phyloP scores from a whole-genome alignment of 1,140 invertebrate genomes.

The Heliconius congener region DNA sequence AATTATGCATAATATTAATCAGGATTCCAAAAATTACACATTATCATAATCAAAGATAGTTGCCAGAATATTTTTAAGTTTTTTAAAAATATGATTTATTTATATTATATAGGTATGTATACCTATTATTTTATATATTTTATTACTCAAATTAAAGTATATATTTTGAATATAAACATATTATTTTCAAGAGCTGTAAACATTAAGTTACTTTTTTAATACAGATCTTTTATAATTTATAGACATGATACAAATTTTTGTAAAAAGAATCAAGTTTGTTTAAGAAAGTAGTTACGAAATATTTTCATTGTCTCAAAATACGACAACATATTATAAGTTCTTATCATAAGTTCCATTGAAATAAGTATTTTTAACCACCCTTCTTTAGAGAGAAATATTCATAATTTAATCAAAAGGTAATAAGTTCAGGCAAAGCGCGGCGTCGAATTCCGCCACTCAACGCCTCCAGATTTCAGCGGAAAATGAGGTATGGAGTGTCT shows the following conservation, averaged over 20 bases:
- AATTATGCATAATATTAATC: neutral
- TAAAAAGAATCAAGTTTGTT: neutral
- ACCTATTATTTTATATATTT: neutral
- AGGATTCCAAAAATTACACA: neutral
- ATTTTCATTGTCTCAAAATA: neutral
- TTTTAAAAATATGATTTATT: neutral
- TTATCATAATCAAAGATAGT: neutral
- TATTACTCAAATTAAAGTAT: neutral
- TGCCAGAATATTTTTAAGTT: neutral
- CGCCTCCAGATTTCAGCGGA: too few species aligned
- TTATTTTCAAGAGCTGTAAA: neutral
- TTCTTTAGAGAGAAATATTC: neutral
- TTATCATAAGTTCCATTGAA: neutral
- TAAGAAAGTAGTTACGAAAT: neutral
- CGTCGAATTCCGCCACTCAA: too few species aligned
- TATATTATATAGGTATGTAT: neutral
- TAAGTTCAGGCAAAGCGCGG: too few species aligned
- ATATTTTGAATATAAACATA: neutral
- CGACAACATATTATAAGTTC: neutral
- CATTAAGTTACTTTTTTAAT: neutral
- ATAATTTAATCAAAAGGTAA: neutral
- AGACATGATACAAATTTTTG: neutral
- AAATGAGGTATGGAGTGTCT: too few species aligned
- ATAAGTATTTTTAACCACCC: neutral
- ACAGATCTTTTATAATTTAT: neutral